Evolutionary conservation across 2,797 vertebrate species (phyloP), one percentile per base, ranked within the genome.

Genomic region (Nasua narica): DNA sequence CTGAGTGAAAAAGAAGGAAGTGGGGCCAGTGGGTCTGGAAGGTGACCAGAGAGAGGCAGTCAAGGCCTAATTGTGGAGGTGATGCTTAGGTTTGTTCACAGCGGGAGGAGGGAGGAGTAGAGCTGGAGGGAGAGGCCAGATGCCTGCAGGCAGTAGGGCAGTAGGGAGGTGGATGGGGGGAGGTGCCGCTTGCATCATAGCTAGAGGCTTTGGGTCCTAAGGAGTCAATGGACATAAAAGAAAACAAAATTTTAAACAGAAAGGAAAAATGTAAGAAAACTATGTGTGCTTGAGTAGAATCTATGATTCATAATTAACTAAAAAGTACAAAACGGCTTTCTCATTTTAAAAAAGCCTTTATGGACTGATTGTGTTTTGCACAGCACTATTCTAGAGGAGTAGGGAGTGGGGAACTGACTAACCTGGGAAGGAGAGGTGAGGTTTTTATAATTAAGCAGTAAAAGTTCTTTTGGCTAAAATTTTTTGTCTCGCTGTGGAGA

Each of bases 31-130:
- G 93, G 21, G 25, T 46, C 84, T 65, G n/a, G 92, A 76, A 76
- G 60, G 60, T n/a, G 19, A 32, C 72, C 67, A 84, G 78, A 19
- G 87, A 95, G 87, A 60, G 89, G 86, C 79, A 90, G 78, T 67
- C 0, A 9, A 83, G 76, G 86, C 91, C 87, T 69, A 1, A 54
- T 3, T 35, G 67, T 72, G 60, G 48, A 62, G 70, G 27, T 56
- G 85, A 7, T 84, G 93, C 86, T 62, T 23, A 14, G 29, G 27
- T 62, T 32, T 5, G 65, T 50, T 35, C 77, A n/a, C n/a, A n/a
- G 40, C 40, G 40, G 40, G 40, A 40, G 40, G 40, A 79, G 46
- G 60, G 52, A 50, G 76, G 82, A 18, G 50, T 2, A 18, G 35
- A 74, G 62, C 58, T 35, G 2, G 77, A 2, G 46, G 0, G 13